These are phyloP conservation scores for Neria commutata DNA, from an alignment of 2,888 invertebrate species.

Conservation along the genomic window DNA sequence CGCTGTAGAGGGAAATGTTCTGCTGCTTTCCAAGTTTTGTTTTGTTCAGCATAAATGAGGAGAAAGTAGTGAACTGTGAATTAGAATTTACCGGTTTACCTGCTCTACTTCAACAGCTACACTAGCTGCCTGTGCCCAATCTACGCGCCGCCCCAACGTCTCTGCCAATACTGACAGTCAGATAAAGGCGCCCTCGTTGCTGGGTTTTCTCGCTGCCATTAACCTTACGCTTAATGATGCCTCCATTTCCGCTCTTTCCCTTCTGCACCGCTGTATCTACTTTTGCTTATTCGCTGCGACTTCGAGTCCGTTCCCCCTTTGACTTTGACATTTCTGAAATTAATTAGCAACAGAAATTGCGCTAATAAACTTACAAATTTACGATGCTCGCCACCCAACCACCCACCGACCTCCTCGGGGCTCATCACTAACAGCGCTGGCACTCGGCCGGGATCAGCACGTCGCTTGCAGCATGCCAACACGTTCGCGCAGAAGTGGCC, in stretches of 20 bases:
- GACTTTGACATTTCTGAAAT: slow-evolving; percentile 29
- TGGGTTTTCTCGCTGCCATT: not conserved
- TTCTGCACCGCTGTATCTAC: not conserved
- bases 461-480: too few relatives aligned
- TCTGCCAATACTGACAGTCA: not conserved
- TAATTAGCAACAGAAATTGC: slow-evolving; percentile 52
- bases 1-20: too few relatives aligned
- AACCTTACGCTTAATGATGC: not conserved
- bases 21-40: too few relatives aligned
- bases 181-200: not conserved
- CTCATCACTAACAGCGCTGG: not conserved
- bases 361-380: slow-evolving; percentile 54
- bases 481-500: too few relatives aligned
- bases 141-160: not conserved
- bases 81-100: too few relatives aligned
- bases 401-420: slow-evolving; percentile 23
- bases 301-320: too few relatives aligned
- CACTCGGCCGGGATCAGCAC: too few relatives aligned
- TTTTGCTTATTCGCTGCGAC: too few relatives aligned
- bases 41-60: too few relatives aligned
- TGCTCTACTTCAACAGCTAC: too few relatives aligned
- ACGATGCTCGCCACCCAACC: slow-evolving; percentile 39
- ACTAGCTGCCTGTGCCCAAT: too few relatives aligned
- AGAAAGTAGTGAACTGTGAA: too few relatives aligned
- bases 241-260: not conserved